These are phyloP conservation scores for Orestias chungarensis DNA, from an alignment of 2,797 vertebrate genomes.

Conservation along the genomic window DNA sequence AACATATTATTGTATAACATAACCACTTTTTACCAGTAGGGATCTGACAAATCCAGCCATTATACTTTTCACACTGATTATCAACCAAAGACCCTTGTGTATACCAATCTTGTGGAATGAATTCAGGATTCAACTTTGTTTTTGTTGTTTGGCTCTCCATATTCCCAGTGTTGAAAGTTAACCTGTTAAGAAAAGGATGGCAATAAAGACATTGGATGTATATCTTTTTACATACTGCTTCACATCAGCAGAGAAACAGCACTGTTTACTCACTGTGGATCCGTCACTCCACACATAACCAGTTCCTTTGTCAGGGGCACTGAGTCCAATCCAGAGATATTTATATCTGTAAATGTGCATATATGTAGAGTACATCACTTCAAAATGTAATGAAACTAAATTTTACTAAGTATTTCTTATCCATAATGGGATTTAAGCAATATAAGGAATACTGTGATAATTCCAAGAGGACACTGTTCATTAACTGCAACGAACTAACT, in stretches of 20 bases:
- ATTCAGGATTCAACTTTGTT: conserved; percentile 84
- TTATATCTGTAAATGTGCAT: background rate
- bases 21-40: conserved; percentile 77
- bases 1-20: background rate
- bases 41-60: conserved; percentile 87
- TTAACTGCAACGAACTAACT: background rate
- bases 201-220: background rate
- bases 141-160: conserved; percentile 88
- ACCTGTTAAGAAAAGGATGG: conserved; percentile 67
- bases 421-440: background rate
- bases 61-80: conserved; percentile 80
- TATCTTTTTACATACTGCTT: background rate
- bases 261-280: conserved; percentile 83
- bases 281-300: conserved; percentile 89
- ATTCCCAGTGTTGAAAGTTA: conserved; percentile 84
- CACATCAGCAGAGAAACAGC: background rate
- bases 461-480: background rate
- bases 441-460: background rate
- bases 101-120: conserved; percentile 22
- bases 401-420: background rate
- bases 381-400: background rate
- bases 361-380: background rate
- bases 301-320: conserved; percentile 76
- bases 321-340: conserved; percentile 85
- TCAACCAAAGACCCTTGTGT: conserved; percentile 81